phyloP scores from a whole-genome alignment of 2,113 vertebrate species.

The Vombatus ursinus region DNA sequence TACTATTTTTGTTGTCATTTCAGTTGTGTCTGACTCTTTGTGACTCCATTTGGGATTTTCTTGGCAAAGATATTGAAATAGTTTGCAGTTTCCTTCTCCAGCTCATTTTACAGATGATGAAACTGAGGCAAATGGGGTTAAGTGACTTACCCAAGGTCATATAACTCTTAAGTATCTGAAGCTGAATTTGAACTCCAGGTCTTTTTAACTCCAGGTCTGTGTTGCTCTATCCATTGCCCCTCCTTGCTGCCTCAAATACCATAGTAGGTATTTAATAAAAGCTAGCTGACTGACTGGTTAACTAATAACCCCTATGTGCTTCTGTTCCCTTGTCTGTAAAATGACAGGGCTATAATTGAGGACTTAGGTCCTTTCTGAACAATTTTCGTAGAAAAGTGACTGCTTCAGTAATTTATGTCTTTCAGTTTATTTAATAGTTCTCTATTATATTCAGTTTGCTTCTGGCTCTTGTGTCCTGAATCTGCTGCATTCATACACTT shows the following conservation, averaged over 20 bases:
- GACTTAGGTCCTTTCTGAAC: too few relatives aligned
- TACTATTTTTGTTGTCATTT: too few relatives aligned
- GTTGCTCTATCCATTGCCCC: not conserved
- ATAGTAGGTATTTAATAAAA: not conserved
- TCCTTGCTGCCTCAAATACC: not conserved
- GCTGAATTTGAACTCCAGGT: not conserved
- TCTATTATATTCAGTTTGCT: not conserved
- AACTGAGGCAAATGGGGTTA: not conserved
- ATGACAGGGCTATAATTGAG: not conserved
- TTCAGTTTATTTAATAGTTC: not conserved
- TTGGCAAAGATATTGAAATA: too few relatives aligned
- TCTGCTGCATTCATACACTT: not conserved
- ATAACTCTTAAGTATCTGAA: not conserved
- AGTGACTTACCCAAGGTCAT: not conserved
- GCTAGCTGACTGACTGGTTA: not conserved
- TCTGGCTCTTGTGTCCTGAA: not conserved
- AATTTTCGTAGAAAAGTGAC: not conserved
- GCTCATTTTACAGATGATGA: not conserved
- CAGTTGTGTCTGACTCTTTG: too few relatives aligned
- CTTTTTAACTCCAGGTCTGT: too few relatives aligned
- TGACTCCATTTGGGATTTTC: too few relatives aligned
- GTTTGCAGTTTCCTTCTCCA: not conserved
- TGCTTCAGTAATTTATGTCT: not conserved
- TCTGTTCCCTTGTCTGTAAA: not conserved
- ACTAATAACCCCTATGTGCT: not conserved